These are phyloP conservation scores for Cydia pomonella DNA, from an alignment of 1,140 invertebrate genomes.

Conservation along the genomic window DNA sequence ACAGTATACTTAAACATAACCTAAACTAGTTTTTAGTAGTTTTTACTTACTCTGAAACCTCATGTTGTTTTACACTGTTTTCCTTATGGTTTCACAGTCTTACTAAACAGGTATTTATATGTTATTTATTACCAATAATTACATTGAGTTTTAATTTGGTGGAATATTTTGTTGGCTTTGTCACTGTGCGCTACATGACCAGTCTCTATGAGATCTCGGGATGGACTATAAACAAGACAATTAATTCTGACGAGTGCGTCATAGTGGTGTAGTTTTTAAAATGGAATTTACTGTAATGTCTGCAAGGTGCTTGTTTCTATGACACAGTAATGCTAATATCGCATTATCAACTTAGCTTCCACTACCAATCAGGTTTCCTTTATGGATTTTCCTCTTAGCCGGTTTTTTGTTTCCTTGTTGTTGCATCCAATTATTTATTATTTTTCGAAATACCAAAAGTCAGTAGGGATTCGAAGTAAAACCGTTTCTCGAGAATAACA, in stretches of 20 bases:
- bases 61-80: neutral
- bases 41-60: constrained; percentile 28
- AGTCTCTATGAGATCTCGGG: constrained; percentile 13
- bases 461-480: neutral
- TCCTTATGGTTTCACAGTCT: neutral
- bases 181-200: neutral
- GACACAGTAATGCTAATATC: neutral
- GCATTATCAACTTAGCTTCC: constrained; percentile 20
- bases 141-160: neutral
- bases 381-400: constrained; percentile 27
- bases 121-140: neutral
- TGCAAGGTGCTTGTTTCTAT: neutral
- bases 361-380: constrained; percentile 1
- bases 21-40: constrained; percentile 7
- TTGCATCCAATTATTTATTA: neutral
- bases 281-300: neutral
- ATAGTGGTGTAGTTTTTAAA: neutral
- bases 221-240: constrained; percentile 18
- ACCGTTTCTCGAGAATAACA: too few species aligned
- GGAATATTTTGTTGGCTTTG: neutral
- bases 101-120: neutral
- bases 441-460: neutral
- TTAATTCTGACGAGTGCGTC: constrained; percentile 30
- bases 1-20: constrained; percentile 41
- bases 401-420: constrained; percentile 17